Conservation (phyloP, 2,113 vertebrate genomes). For the Myrmecophaga tridactyla region DNA sequence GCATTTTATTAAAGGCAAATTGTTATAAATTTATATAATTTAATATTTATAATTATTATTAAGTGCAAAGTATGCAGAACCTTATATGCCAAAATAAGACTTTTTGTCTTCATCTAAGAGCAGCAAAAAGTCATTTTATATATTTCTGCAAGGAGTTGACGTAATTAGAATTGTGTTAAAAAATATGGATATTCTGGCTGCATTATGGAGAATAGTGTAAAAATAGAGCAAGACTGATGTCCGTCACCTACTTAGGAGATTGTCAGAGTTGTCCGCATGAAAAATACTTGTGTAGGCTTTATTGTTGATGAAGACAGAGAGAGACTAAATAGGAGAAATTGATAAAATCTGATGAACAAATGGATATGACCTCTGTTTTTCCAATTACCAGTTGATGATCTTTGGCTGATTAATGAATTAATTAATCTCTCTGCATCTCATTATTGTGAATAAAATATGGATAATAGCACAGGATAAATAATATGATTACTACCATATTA, state of each 20-base stretch:
- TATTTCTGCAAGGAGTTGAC: not conserved
- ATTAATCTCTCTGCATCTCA: not conserved
- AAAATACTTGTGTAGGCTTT: not conserved
- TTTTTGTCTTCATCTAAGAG: not conserved
- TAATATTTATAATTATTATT: too few relatives aligned
- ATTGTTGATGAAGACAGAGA: not conserved
- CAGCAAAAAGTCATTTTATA: not conserved
- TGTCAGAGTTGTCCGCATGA: not conserved
- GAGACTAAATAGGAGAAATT: not conserved
- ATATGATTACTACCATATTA: not conserved
- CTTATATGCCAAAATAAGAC: not conserved
- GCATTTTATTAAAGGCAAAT: not conserved
- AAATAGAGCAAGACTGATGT: not conserved
- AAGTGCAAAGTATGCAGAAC: not conserved
- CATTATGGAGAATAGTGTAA: not conserved
- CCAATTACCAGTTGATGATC: not conserved
- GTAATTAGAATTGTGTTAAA: not conserved
- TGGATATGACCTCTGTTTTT: not conserved
- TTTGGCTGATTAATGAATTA: not conserved
- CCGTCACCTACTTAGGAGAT: not conserved
- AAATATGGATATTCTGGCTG: not conserved
- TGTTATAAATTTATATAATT: too few relatives aligned
- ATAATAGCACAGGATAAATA: not conserved
- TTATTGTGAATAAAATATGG: not conserved
- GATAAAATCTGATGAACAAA: not conserved